Evolutionary conservation across 2,888 invertebrate genomes (phyloP).

Genomic region (Apocheima hispidaria): DNA sequence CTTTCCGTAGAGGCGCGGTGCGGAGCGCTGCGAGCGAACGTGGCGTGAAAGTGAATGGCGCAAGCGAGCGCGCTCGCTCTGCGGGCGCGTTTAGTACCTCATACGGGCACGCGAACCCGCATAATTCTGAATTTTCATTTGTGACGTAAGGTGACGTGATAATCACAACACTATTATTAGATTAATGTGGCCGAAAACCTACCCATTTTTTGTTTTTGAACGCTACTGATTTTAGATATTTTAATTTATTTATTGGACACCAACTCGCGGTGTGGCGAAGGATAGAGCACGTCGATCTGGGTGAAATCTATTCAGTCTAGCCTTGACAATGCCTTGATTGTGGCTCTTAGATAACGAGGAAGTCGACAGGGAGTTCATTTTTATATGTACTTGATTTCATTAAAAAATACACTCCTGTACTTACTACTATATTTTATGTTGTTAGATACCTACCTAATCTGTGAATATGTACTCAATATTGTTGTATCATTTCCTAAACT

Average conservation of each 20-base stretch:
- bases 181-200: conserved; percentile 44
- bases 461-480: too few relatives aligned
- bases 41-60: conserved; percentile 83
- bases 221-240: not conserved
- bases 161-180: conserved; percentile 45
- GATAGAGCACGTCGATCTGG: too few relatives aligned
- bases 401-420: too few relatives aligned
- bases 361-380: too few relatives aligned
- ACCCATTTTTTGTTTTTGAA: not conserved
- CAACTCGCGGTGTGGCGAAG: too few relatives aligned
- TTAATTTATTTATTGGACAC: not conserved
- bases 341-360: too few relatives aligned
- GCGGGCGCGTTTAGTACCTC: conserved; percentile 69
- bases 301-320: too few relatives aligned
- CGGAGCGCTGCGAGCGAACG: conserved; percentile 57
- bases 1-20: conserved; percentile 71
- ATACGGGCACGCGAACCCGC: conserved; percentile 71
- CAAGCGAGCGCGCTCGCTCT: conserved; percentile 64
- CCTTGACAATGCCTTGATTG: too few relatives aligned
- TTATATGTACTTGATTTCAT: too few relatives aligned
- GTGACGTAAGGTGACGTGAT: conserved; percentile 59
- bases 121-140: conserved; percentile 49
- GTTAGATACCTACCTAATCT: too few relatives aligned
- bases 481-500: too few relatives aligned
- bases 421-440: too few relatives aligned